Conservation (phyloP, 2,888 invertebrate species). For the Melipona bicolor region DNA sequence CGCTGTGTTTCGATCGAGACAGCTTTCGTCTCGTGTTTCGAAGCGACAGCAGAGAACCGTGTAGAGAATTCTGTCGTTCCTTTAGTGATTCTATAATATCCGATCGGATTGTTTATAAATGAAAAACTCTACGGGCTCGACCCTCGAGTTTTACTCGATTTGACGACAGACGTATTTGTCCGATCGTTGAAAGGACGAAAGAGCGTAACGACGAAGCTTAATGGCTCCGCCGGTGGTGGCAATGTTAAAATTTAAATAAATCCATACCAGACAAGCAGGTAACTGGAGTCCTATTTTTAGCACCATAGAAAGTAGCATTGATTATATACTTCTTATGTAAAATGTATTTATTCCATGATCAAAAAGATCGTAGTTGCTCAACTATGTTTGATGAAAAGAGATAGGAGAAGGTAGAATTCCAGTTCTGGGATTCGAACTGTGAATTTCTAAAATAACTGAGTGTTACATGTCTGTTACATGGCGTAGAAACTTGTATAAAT, state of each 20-base stretch:
- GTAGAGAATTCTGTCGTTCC: neutral
- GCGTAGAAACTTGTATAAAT: neutral
- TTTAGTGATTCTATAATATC: neutral
- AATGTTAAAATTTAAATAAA: neutral
- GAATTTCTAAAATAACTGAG: neutral
- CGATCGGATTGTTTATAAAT: neutral
- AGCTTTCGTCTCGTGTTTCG: neutral
- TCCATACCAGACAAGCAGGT: rapidly evolving
- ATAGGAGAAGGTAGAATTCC: no score
- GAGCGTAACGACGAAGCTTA: constrained; percentile 32
- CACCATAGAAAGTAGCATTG: neutral
- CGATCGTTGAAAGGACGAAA: constrained; percentile 15
- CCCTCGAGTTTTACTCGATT: neutral
- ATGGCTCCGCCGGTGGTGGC: neutral
- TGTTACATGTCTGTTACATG: no score
- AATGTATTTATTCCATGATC: constrained; percentile 15
- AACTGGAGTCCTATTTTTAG: neutral
- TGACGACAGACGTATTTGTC: neutral
- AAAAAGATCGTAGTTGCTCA: neutral
- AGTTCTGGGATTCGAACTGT: no score
- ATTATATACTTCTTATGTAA: neutral
- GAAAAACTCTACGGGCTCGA: neutral
- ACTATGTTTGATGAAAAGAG: neutral
- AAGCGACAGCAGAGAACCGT: neutral
- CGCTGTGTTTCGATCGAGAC: neutral